A percentile compares a stretch with the other conserved stretches of the same genome.
Conservation (phyloP, 2,888 invertebrate species). For the Petrolisthes manimaculis region DNA sequence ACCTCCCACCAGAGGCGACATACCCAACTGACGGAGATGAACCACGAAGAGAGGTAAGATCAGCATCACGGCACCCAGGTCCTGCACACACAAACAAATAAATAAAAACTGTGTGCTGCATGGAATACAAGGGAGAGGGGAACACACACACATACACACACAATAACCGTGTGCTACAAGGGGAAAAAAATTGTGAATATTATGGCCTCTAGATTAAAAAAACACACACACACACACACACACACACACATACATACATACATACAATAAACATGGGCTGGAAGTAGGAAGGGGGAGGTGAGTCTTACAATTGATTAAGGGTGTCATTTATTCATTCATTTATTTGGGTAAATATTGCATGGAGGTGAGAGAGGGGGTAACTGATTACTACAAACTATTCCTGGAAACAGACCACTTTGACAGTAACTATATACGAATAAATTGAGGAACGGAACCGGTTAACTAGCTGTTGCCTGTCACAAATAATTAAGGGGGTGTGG, state of each 20-base stretch:
- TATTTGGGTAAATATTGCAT: too few relatives aligned
- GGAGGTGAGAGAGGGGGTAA: neutral
- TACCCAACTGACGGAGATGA: slow-evolving; percentile 17
- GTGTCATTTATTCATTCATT: too few relatives aligned
- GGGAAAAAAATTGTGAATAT: neutral
- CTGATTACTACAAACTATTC: neutral
- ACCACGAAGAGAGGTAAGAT: slow-evolving; percentile 25
- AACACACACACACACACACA: too few relatives aligned
- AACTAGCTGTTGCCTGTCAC: too few relatives aligned
- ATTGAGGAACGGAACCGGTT: too few relatives aligned
- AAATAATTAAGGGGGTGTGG: too few relatives aligned
- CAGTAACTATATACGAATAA: too few relatives aligned
- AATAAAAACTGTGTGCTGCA: neutral
- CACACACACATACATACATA: too few relatives aligned
- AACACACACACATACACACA: neutral
- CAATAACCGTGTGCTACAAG: neutral
- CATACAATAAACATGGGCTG: neutral
- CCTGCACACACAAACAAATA: neutral
- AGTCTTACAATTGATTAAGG: too few relatives aligned
- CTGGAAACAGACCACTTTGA: too few relatives aligned
- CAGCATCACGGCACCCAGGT: slow-evolving; percentile 3
- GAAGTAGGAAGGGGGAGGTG: too few relatives aligned
- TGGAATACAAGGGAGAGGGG: neutral
- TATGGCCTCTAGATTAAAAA: too few relatives aligned
- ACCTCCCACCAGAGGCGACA: slow-evolving; percentile 29